Evolutionary conservation across 2,888 invertebrate genomes (phyloP), one percentile per base, ranked within the genome.

Genomic region (Acanthopleura granulata): DNA sequence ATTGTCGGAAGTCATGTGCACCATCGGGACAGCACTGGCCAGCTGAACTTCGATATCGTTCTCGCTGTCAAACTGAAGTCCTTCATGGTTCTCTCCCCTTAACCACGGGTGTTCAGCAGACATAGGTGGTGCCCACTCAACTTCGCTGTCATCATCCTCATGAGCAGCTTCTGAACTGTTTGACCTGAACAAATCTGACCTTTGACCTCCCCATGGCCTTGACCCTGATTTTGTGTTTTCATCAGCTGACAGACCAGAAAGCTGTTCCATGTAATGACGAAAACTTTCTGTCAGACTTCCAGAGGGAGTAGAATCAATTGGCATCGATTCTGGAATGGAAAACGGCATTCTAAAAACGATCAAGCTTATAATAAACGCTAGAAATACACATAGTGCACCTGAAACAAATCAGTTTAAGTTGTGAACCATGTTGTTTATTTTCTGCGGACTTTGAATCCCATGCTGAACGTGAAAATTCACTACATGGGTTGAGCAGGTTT

Each of bases 231-330:
- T 66, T 6, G 22, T 27, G 16, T 66, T 25, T 16, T 66, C 66
- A 66, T 66, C 66, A 6, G 66, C 27, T 16, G 82, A 78, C 14
- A 85, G 80, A 29, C 83, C 79, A 0, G 85, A 84, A 50, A 85
- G 76, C 72, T 85, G 85, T n/a, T 79, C 82, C 83, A 85, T 84
- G 76, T 85, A 85, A 49, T 80, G 80, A 9, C 85, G 78, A 76
- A 85, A 85, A 69, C 84, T 80, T 6, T 84, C 83, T 0, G 83
- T 80, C 76, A 85, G 70, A 51, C 57, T 70, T 18, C 69, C 74
- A 14, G 69, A 30, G 29, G 69, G 70, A 50, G 69, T 49, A 25
- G 22, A 27, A 27, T 66, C 66, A 16, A 66, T 27, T 16, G 66
- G 66, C 66, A 66, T 66, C 6, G 66, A 66, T 14, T 66, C 66